Conservation (phyloP, 2,888 invertebrate species). For the Schrankia costaestrigalis region DNA sequence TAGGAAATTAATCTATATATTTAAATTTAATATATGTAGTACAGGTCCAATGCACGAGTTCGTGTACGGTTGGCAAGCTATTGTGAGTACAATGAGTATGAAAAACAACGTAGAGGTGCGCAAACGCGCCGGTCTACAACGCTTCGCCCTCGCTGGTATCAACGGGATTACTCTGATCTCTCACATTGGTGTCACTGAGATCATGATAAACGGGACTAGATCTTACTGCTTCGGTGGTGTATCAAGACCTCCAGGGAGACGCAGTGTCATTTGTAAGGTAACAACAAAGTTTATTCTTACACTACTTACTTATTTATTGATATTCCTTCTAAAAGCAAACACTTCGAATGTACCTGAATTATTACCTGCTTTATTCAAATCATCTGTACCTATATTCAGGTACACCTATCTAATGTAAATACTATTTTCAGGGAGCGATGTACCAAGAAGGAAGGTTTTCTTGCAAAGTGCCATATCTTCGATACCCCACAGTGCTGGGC, state of each 20-base stretch:
- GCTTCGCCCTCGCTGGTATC: conserved; percentile 73
- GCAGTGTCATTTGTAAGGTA: conserved; percentile 73
- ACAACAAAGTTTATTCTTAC: not conserved
- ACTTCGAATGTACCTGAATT: too few species aligned
- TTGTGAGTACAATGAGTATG: conserved; percentile 77
- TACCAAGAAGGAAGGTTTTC: conserved; percentile 70
- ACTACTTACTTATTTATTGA: not conserved
- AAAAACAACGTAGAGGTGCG: conserved; percentile 75
- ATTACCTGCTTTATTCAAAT: too few species aligned
- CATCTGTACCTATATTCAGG: too few species aligned
- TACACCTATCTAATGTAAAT: too few species aligned
- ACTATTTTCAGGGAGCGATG: conserved; percentile 63
- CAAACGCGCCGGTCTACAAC: conserved; percentile 70
- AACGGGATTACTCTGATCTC: conserved; percentile 71
- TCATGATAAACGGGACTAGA: conserved; percentile 74
- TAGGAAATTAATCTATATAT: too few species aligned
- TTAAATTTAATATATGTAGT: too few species aligned
- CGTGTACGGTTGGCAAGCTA: conserved; percentile 75
- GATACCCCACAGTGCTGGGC: conserved; percentile 61
- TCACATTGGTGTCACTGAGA: conserved; percentile 73
- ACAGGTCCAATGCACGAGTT: conserved; percentile 75
- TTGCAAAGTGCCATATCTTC: conserved; percentile 63
- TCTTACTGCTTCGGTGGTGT: conserved; percentile 72
- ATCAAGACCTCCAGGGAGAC: conserved; percentile 63
- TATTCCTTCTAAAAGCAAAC: not conserved